These are phyloP conservation scores for Siniperca obscura DNA, from an alignment of 2,797 vertebrate species.

Conservation along the genomic window DNA sequence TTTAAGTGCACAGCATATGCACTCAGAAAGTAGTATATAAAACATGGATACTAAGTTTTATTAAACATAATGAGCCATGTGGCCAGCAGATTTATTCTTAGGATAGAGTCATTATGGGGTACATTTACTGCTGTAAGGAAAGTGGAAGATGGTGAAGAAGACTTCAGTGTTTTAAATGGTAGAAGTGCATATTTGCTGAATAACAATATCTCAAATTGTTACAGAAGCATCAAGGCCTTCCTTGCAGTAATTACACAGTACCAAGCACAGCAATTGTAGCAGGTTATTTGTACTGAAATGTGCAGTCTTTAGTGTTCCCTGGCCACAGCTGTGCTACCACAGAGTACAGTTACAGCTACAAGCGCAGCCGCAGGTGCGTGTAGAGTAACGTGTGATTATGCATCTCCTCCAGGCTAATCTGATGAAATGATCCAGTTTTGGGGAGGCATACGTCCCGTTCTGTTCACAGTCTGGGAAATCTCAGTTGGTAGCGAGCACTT, in stretches of 20 bases:
- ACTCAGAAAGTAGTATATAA: slow-evolving; percentile 25
- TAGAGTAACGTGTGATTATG: slow-evolving; percentile 77
- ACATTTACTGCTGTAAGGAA: slow-evolving; percentile 22
- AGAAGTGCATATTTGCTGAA: slow-evolving; percentile 18
- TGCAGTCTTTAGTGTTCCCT: slow-evolving; percentile 41
- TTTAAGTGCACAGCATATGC: slow-evolving; percentile 16
- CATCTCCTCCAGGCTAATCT: slow-evolving; percentile 83
- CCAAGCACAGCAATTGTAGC: not conserved
- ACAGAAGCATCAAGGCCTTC: not conserved
- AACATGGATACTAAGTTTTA: slow-evolving; percentile 38
- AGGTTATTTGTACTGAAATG: slow-evolving; percentile 41
- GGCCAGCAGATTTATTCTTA: slow-evolving; percentile 17
- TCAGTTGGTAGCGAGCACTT: slow-evolving; percentile 42
- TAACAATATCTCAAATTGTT: slow-evolving; percentile 12
- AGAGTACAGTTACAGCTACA: slow-evolving; percentile 63
- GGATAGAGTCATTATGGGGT: slow-evolving; percentile 9
- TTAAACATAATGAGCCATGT: slow-evolving; percentile 42
- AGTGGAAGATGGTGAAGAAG: not conserved
- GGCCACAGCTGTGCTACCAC: slow-evolving; percentile 41
- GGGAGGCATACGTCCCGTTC: slow-evolving; percentile 43
- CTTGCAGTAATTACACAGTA: slow-evolving; percentile 38
- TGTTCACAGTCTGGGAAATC: slow-evolving; percentile 64
- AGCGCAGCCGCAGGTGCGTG: slow-evolving; percentile 81
- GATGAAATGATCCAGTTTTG: slow-evolving; percentile 73
- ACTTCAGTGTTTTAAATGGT: not conserved